A percentile compares a stretch with the other conserved stretches of the same genome.
phyloP scores from a whole-genome alignment of 2,113 vertebrate species.

The Paralichthys olivaceus region DNA sequence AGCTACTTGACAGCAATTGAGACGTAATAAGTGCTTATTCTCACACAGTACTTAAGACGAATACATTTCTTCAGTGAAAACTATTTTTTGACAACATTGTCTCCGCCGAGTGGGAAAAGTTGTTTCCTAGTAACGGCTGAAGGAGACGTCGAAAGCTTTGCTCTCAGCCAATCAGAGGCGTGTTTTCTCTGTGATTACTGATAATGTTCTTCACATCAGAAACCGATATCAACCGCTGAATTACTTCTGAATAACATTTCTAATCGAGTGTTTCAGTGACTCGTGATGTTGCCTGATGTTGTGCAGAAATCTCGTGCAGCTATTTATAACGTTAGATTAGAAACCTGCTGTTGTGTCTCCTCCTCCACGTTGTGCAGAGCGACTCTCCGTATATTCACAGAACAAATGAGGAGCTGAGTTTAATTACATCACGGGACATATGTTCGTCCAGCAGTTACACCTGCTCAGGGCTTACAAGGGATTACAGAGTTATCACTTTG shows the following conservation, averaged over 20 bases:
- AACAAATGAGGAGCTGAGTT: neutral
- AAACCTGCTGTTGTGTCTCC: neutral
- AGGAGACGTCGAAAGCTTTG: neutral
- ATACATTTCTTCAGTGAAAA: neutral
- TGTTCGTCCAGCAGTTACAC: slow-evolving; percentile 20
- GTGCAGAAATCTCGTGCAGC: neutral
- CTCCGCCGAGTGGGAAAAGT: neutral
- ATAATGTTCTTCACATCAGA: too few relatives aligned
- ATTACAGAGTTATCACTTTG: slow-evolving; percentile 19
- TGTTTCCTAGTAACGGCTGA: slow-evolving; percentile 39
- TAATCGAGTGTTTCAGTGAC: neutral
- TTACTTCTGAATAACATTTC: too few relatives aligned
- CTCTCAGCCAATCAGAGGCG: neutral
- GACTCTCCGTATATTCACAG: neutral
- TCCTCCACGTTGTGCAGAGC: neutral
- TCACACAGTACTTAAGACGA: neutral
- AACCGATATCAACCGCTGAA: neutral
- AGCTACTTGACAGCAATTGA: neutral
- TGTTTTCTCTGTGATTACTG: too few relatives aligned
- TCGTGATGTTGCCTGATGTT: neutral
- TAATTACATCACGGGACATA: neutral
- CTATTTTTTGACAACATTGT: neutral
- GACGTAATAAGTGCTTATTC: neutral
- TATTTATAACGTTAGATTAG: neutral
- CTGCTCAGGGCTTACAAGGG: neutral